Evolutionary conservation across 2,797 vertebrate species (phyloP).

Genomic region (Xenops minutus): DNA sequence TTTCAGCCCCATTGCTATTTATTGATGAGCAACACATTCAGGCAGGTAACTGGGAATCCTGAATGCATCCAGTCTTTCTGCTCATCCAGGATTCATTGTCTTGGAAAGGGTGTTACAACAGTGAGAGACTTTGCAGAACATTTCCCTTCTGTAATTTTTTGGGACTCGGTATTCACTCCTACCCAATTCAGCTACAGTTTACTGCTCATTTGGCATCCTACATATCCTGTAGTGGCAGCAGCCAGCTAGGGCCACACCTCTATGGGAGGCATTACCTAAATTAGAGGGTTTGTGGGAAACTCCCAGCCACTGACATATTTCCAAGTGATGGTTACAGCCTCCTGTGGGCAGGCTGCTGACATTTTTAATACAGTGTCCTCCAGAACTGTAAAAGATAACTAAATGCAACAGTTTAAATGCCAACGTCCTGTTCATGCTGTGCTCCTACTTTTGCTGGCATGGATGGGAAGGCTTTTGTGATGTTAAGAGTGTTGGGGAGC

Average conservation of each 20-base stretch:
- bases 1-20: neutral
- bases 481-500: neutral
- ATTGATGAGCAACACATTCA: neutral
- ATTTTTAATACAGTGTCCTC: neutral
- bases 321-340: neutral
- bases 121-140: neutral
- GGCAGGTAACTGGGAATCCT: neutral
- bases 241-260: neutral
- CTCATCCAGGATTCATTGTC: neutral
- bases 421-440: neutral
- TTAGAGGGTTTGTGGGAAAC: neutral
- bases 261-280: neutral
- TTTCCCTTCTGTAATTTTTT: neutral
- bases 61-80: neutral
- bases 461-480: neutral
- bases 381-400: neutral
- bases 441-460: neutral
- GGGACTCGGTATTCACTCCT: neutral
- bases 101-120: neutral
- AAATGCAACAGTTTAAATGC: neutral
- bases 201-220: neutral
- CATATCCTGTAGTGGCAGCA: neutral
- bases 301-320: neutral
- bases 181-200: neutral
- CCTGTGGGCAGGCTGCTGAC: neutral